Percentiles rank a stretch among this genome's conserved stretches.
Conservation (phyloP, 1,140 invertebrate genomes). For the Zaprionus vittiger region DNA sequence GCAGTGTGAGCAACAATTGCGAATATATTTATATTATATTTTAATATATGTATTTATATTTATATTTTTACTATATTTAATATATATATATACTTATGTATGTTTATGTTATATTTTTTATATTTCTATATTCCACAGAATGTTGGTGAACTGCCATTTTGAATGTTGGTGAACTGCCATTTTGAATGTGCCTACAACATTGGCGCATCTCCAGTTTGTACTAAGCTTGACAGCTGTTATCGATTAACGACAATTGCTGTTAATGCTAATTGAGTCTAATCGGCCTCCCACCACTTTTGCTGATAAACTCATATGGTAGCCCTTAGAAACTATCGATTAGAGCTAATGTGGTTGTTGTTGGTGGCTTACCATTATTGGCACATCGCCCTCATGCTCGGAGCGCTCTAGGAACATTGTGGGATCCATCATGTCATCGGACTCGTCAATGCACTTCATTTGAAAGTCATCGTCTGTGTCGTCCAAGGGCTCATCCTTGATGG, state of each 20-base stretch:
- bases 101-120: background rate
- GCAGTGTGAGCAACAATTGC: background rate
- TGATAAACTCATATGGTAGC: background rate
- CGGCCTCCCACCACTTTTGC: no score
- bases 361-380: constrained; percentile 68
- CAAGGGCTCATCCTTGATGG: constrained; percentile 82
- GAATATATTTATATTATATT: background rate
- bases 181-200: background rate
- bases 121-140: background rate
- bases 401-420: constrained; percentile 82
- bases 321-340: background rate
- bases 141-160: background rate
- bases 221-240: background rate
- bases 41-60: background rate
- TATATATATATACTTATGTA: background rate
- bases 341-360: background rate
- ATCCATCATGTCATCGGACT: constrained; percentile 82
- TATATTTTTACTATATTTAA: background rate
- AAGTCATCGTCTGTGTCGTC: constrained; percentile 80
- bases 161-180: background rate
- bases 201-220: background rate
- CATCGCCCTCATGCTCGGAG: constrained; percentile 75
- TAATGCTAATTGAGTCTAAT: background rate
- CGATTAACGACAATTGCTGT: background rate
- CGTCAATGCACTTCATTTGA: constrained; percentile 74